These are phyloP conservation scores for Acipenser transmontanus DNA, from an alignment of 2,797 vertebrate species.

Conservation along the genomic window DNA sequence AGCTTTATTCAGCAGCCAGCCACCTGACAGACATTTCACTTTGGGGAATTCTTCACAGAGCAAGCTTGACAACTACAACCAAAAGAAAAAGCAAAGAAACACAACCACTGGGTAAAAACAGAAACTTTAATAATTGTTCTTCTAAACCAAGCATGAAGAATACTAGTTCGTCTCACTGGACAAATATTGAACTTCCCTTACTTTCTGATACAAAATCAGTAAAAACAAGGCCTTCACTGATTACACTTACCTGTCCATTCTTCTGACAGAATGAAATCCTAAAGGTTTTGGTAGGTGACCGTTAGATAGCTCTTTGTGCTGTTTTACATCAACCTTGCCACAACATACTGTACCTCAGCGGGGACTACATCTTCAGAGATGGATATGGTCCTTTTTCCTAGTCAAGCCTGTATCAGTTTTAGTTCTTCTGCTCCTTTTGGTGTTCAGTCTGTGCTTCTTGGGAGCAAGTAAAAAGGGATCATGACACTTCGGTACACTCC, in stretches of 20 bases:
- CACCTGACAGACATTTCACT: neutral
- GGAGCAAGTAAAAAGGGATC: no score
- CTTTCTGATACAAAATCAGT: neutral
- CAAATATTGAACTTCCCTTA: neutral
- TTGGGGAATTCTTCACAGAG: neutral
- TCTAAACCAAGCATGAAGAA: neutral
- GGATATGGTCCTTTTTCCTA: no score
- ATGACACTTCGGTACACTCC: neutral
- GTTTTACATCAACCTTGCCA: no score
- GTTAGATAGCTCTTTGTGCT: no score
- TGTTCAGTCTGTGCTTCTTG: no score
- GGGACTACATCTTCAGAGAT: no score
- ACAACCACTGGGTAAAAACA: neutral
- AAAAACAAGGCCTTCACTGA: neutral
- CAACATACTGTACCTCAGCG: no score
- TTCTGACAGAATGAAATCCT: no score
- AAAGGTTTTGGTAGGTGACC: no score
- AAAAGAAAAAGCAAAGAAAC: no score
- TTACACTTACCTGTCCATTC: neutral
- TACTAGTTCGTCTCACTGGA: neutral
- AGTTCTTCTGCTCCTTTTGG: no score
- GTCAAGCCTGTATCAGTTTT: no score
- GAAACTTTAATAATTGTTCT: neutral
- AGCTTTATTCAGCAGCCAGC: neutral
- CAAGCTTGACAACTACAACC: neutral